Conservation (phyloP, 35 echinoderm and acorn worm species). For the Diadema setosum region DNA sequence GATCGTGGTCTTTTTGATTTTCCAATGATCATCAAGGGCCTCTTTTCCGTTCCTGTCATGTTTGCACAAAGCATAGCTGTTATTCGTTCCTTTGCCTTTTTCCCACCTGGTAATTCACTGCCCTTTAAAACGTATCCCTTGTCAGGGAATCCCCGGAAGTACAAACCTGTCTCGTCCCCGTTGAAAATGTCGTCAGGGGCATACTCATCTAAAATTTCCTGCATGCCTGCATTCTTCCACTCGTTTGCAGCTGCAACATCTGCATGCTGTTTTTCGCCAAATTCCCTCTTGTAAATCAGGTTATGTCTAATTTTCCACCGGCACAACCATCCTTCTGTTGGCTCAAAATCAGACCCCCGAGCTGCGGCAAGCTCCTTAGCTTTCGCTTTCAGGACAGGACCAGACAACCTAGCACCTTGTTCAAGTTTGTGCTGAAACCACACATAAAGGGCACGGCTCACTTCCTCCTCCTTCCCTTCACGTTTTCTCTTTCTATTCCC, state of each 20-base stretch:
- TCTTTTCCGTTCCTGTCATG: neutral
- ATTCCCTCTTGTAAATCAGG: neutral
- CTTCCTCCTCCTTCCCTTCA: neutral
- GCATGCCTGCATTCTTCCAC: neutral
- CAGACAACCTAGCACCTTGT: neutral
- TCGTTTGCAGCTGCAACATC: neutral
- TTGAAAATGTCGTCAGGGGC: neutral
- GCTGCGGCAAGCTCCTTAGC: neutral
- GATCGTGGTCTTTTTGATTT: neutral
- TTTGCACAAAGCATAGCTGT: slow-evolving; percentile 15
- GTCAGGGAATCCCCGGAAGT: neutral
- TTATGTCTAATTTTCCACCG: neutral
- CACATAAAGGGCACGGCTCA: neutral
- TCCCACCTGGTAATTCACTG: neutral
- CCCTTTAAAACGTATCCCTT: neutral
- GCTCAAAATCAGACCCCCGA: neutral
- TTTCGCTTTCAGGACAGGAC: neutral
- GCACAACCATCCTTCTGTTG: neutral
- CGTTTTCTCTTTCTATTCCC: neutral
- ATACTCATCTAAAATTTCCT: neutral
- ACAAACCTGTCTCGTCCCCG: neutral
- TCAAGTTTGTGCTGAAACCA: neutral
- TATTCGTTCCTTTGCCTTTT: slow-evolving; percentile 7
- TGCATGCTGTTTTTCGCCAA: neutral
- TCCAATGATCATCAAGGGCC: neutral